phyloP scores from a whole-genome alignment of 30 jellyfish, hydroid and myxozoan genomes.

The Pelagia noctiluca region DNA sequence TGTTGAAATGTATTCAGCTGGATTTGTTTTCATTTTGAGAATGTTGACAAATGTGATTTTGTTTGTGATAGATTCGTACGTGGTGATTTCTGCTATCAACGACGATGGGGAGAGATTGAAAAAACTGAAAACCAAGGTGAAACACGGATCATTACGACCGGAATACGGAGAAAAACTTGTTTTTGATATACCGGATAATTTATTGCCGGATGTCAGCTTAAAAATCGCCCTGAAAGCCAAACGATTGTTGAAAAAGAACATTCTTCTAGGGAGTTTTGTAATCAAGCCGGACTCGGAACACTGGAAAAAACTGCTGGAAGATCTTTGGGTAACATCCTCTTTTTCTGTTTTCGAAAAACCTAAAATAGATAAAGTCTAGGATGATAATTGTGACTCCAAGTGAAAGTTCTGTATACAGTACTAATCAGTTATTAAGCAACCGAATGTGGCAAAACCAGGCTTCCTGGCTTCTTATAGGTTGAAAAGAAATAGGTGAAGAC shows the following conservation, averaged over 20 bases:
- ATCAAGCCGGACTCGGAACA: constrained; percentile 68
- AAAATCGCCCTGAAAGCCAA: constrained; percentile 63
- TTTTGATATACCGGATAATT: constrained; percentile 77
- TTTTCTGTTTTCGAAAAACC: constrained; percentile 82
- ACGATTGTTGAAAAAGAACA: constrained; percentile 52
- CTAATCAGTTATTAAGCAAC: no score
- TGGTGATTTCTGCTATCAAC: constrained; percentile 71
- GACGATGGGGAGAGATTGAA: constrained; percentile 75
- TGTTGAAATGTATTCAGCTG: no score
- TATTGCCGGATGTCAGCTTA: constrained; percentile 78
- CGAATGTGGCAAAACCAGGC: no score
- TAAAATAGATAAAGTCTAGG: constrained; percentile 38
- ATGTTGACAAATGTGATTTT: neutral
- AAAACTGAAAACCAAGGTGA: constrained; percentile 60
- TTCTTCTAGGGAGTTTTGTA: constrained; percentile 65
- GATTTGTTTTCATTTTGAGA: no score
- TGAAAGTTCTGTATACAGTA: no score
- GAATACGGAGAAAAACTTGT: constrained; percentile 60
- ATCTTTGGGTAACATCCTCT: constrained; percentile 74
- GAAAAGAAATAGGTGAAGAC: no score
- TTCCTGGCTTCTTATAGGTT: no score
- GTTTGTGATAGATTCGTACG: constrained; percentile 76
- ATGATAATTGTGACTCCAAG: no score
- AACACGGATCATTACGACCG: constrained; percentile 83
- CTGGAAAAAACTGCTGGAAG: constrained; percentile 76